Evolutionary conservation across 1,140 invertebrate genomes (phyloP), one percentile per base, ranked within the genome.

Genomic region (Protaetia brevitarsis): DNA sequence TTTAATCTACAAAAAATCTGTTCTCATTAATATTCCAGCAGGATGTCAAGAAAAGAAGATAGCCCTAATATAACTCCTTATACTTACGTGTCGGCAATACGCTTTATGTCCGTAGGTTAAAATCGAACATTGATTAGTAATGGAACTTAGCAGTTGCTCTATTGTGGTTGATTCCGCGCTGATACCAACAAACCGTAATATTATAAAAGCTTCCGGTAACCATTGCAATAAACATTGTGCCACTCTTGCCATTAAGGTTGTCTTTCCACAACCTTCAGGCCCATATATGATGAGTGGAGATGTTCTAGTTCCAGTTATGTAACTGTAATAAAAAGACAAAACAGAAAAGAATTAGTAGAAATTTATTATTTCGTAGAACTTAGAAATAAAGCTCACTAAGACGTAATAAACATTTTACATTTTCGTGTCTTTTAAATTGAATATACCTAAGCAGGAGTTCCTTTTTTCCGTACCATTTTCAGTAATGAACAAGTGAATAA

Each of bases 211-310:
- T 70, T 90, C 86, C 1, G 86, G 86, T 66, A 86, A 82, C 87
- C 89, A 91, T 68, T 79, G 83, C 73, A 84, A 85, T 75, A 81
- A 87, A 68, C 82, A 84, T 67, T 87, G 84, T 26, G 86, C 85
- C 3, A 88, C 84, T 70, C 89, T 84, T 2, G 90, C 88, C 5
- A 92, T 79, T 3, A 94, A 78, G 3, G 89, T 88, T 2, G 89
- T 91, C 79, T 94, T 94, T 0, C 93, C 93, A 78, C 89, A 89
- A 16, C 92, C 93, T 8, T 85, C 82, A 28, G 86, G 84, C 0
- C 92, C 93, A 66, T 89, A 85, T n/a, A 95, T 76, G 10, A 93
- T 83, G 59, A 94, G 78, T 0, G 90, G 90, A 31, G 76, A 72
- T 0, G 82, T 77, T n/a, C 78, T 83, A 31, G 83, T 82, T 34